Evolutionary conservation across 53 echinoderm and acorn worm species (phyloP).

Genomic region (Arbacia lixula): DNA sequence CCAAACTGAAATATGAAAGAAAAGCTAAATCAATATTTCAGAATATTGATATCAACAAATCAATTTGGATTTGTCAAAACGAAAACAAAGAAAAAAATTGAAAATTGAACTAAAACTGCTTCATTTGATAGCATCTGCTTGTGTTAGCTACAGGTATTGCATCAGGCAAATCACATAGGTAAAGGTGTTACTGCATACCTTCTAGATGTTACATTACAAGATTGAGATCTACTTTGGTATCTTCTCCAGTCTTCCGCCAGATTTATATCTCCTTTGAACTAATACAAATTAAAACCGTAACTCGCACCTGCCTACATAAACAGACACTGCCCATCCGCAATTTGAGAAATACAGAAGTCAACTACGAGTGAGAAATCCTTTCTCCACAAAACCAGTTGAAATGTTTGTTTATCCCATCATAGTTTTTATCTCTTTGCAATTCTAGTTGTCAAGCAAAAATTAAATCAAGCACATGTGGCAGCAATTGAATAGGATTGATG

Average conservation of each 20-base stretch:
- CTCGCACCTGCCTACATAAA: slow-evolving; percentile 35
- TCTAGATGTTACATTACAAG: slow-evolving; percentile 50
- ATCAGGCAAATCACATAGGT: slow-evolving; percentile 52
- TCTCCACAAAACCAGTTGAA: no score
- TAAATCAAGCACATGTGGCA: no score
- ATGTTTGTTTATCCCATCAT: no score
- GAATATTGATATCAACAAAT: not conserved
- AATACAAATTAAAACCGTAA: slow-evolving; percentile 46
- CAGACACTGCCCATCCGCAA: slow-evolving; percentile 48
- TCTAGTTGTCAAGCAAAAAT: no score
- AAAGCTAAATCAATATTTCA: not conserved
- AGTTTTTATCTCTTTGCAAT: no score
- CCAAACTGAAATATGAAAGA: not conserved
- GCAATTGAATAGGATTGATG: no score
- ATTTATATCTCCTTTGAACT: slow-evolving; percentile 54
- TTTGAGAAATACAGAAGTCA: slow-evolving; percentile 12
- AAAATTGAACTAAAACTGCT: not conserved
- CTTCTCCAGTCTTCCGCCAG: slow-evolving; percentile 5
- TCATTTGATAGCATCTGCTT: not conserved
- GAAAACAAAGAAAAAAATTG: not conserved
- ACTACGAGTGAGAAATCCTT: no score
- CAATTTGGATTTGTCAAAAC: slow-evolving; percentile 9
- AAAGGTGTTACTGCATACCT: slow-evolving; percentile 28
- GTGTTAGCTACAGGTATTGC: slow-evolving; percentile 47
- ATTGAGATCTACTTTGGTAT: slow-evolving; percentile 52